A percentile compares a stretch with the other conserved stretches of the same genome.
phyloP scores from a whole-genome alignment of 2,797 vertebrate species.

The Pipistrellus pygmaeus region DNA sequence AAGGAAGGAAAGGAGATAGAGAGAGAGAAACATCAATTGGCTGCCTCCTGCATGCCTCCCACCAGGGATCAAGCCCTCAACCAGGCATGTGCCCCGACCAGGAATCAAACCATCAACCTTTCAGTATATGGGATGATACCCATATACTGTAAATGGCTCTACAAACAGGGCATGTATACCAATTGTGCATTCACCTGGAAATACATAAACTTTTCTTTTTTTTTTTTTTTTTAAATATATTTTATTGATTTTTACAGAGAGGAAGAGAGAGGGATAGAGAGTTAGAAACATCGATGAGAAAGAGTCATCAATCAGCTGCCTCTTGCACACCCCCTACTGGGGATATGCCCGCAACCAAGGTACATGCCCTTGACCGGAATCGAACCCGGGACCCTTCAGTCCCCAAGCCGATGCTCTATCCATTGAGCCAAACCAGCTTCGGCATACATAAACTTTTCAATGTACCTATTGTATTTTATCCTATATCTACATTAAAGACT shows the following conservation, averaged over 20 bases:
- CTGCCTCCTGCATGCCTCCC: not conserved
- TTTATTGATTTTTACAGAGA: no score
- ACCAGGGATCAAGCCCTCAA: not conserved
- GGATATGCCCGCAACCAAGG: no score
- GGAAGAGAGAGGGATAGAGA: no score
- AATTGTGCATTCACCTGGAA: not conserved
- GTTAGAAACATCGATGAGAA: no score
- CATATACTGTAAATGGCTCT: not conserved
- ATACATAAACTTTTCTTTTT: not conserved
- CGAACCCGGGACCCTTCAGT: no score
- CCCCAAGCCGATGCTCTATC: no score
- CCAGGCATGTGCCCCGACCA: no score
- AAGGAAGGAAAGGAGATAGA: not conserved
- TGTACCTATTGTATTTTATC: not conserved
- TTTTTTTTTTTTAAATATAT: no score
- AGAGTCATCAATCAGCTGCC: no score
- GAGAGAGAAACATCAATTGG: not conserved
- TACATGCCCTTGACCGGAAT: no score
- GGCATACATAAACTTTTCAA: not conserved
- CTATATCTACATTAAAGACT: not conserved
- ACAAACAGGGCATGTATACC: not conserved
- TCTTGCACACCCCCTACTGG: no score
- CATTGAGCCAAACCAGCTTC: no score
- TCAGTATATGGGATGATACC: not conserved
- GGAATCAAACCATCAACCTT: not conserved